Percentiles rank a stretch among this genome's conserved stretches.
Conservation (phyloP, 2,888 invertebrate species). For the Zonitis immaculata region DNA sequence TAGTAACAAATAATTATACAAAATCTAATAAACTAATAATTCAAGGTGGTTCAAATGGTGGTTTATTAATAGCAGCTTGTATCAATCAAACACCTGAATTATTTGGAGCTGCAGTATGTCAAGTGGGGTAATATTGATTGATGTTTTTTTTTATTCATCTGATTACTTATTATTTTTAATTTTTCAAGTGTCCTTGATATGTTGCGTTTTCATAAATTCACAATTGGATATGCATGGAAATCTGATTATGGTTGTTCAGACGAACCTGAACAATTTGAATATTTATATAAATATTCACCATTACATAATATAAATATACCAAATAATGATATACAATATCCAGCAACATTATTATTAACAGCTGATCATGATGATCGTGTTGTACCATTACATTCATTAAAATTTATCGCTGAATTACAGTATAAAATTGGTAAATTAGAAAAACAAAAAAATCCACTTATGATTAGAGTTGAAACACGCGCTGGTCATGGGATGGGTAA, state of each 20-base stretch:
- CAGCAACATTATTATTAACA: conserved; percentile 86
- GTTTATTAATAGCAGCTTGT: conserved; percentile 90
- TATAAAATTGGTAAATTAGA: conserved; percentile 59
- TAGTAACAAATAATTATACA: conserved; percentile 78
- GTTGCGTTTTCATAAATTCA: conserved; percentile 96
- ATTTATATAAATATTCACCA: conserved; percentile 84
- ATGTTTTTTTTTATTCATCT: neutral
- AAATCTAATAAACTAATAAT: conserved; percentile 69
- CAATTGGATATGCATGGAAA: conserved; percentile 94
- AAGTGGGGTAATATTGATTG: conserved; percentile 74
- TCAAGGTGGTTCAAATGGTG: conserved; percentile 96
- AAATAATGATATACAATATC: conserved; percentile 67
- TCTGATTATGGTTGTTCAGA: conserved; percentile 94
- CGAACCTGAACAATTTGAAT: conserved; percentile 78
- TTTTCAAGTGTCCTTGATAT: conserved; percentile 86
- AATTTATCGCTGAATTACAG: conserved; percentile 90
- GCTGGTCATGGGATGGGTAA: conserved; percentile 97
- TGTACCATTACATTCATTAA: conserved; percentile 94
- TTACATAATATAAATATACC: conserved; percentile 83
- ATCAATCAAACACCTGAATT: conserved; percentile 93
- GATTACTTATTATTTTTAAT: conserved; percentile 6
- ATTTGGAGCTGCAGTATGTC: conserved; percentile 87
- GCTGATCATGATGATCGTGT: conserved; percentile 99
- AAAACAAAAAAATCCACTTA: conserved; percentile 75
- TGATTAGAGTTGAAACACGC: conserved; percentile 89